Evolutionary conservation across 2,888 invertebrate genomes (phyloP).

Genomic region (Crematogaster levior): DNA sequence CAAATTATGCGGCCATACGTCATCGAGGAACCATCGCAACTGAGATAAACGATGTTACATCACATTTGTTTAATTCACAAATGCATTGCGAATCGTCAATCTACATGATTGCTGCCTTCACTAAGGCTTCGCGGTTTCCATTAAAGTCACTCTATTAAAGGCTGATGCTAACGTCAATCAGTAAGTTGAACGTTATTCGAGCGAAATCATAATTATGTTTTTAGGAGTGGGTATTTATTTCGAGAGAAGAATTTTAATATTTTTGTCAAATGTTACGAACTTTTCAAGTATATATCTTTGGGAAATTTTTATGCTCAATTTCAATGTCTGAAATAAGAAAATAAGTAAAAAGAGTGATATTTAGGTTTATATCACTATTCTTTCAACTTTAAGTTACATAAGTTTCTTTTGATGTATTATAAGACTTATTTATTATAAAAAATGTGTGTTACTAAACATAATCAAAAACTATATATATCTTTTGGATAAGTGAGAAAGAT

Average conservation of each 20-base stretch:
- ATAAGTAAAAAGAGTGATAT: background rate
- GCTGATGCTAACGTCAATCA: background rate
- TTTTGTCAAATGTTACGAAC: background rate
- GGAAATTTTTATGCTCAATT: background rate
- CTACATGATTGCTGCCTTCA: background rate
- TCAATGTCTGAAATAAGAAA: background rate
- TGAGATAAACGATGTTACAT: background rate
- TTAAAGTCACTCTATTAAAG: slow-evolving; percentile 9
- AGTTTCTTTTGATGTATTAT: background rate
- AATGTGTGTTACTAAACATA: background rate
- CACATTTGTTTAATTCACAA: slow-evolving; percentile 19
- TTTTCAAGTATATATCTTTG: background rate
- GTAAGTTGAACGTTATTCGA: background rate
- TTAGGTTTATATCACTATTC: background rate
- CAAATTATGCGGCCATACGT: background rate
- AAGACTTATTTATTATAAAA: background rate
- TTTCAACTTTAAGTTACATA: background rate
- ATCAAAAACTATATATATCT: background rate
- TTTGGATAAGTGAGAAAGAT: background rate
- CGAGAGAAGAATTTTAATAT: background rate
- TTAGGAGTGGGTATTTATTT: background rate
- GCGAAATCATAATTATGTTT: slow-evolving; percentile 15
- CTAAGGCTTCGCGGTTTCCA: background rate
- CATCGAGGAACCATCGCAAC: background rate
- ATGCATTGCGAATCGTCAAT: background rate